phyloP scores from a whole-genome alignment of 2,888 invertebrate species.

The Tinea pellionella region DNA sequence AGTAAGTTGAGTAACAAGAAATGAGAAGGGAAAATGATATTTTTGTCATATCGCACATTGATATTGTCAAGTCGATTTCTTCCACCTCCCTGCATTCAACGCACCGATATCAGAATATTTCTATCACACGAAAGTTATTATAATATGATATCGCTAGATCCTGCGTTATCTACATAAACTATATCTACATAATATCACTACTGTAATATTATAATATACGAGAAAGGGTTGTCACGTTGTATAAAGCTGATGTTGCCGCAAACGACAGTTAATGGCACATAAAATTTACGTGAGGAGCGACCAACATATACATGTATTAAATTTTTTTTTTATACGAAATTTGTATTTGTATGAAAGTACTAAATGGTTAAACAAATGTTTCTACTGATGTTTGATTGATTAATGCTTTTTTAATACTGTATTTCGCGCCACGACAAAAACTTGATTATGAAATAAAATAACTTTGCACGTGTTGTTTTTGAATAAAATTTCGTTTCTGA shows the following conservation, averaged over 20 bases:
- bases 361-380: no score
- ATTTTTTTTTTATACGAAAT: neutral
- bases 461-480: neutral
- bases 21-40: neutral
- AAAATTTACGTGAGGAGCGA: conserved; percentile 40
- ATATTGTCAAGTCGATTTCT: neutral
- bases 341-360: no score
- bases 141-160: neutral
- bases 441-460: neutral
- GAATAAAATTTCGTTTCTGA: neutral
- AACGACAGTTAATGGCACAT: conserved; percentile 59
- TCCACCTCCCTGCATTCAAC: neutral
- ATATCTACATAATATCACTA: no score
- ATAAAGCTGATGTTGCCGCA: conserved; percentile 53
- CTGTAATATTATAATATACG: neutral
- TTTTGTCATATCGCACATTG: neutral
- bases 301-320: neutral
- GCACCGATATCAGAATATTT: neutral
- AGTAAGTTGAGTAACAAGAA: neutral
- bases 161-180: neutral
- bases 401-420: no score
- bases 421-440: neutral
- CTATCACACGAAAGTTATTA: neutral
- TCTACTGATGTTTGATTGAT: no score
- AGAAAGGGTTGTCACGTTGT: conserved; percentile 48